Percentiles rank a stretch among this genome's conserved stretches.
phyloP scores from a whole-genome alignment of 2,113 vertebrate species.

The Zingel zingel region DNA sequence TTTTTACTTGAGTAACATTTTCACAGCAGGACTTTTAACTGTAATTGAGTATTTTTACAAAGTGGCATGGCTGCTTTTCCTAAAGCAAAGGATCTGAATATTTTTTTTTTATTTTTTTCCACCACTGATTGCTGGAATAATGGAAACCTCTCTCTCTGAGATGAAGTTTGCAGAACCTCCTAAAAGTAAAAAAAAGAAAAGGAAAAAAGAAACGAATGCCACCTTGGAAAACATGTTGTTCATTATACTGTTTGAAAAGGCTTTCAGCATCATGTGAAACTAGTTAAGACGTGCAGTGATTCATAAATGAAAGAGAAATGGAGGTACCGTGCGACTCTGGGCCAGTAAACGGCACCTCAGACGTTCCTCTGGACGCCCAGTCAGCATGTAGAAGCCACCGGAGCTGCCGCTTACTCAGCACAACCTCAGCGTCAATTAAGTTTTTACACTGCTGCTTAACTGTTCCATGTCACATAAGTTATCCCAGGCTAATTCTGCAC shows the following conservation, averaged over 20 bases:
- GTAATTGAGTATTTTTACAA: not conserved
- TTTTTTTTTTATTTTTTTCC: not conserved
- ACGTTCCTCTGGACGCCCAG: conserved; percentile 43
- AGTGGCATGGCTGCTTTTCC: not conserved
- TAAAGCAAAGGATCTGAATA: not conserved
- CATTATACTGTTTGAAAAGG: not conserved
- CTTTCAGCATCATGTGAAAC: conserved; percentile 12
- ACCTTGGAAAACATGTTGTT: not conserved
- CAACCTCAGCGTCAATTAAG: conserved; percentile 57
- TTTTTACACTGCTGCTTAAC: conserved; percentile 43
- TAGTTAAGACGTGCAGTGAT: not conserved
- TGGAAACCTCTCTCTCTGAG: not conserved
- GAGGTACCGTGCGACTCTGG: conserved; percentile 27
- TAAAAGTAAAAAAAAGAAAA: not conserved
- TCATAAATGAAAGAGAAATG: conserved; percentile 10
- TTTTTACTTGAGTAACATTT: not conserved
- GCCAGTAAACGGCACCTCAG: conserved; percentile 38
- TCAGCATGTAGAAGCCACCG: conserved; percentile 70
- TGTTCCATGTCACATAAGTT: conserved; percentile 41
- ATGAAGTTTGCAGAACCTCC: not conserved
- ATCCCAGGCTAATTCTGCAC: conserved; percentile 34
- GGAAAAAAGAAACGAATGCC: not conserved
- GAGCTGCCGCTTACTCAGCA: conserved; percentile 61
- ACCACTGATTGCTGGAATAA: not conserved
- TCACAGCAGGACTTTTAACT: not conserved